Conservation (phyloP, 2,888 invertebrate genomes). For the Coleophora flavipennella region DNA sequence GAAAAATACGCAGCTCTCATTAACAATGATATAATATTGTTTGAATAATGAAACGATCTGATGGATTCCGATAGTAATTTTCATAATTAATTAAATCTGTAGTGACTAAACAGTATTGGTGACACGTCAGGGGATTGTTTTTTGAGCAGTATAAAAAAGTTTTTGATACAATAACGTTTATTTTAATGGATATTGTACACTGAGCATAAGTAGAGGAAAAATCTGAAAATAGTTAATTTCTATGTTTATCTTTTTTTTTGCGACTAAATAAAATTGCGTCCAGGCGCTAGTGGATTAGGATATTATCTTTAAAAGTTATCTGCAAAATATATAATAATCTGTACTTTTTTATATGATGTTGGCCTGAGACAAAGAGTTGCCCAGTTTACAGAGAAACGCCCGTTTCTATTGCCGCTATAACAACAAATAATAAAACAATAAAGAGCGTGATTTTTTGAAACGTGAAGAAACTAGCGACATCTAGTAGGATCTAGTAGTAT, state of each 20-base stretch:
- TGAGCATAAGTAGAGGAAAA: background rate
- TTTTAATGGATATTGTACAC: background rate
- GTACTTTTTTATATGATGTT: background rate
- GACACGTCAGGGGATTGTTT: background rate
- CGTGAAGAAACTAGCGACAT: too few species aligned
- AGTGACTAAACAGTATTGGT: background rate
- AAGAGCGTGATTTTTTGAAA: too few species aligned
- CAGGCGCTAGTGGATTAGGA: background rate
- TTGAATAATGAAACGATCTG: background rate
- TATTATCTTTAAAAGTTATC: slow-evolving; percentile 1
- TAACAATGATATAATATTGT: background rate
- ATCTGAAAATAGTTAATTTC: too few species aligned
- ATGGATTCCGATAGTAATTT: background rate
- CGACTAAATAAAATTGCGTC: background rate
- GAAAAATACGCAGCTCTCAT: background rate
- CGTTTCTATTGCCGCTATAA: background rate
- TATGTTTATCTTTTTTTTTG: too few species aligned
- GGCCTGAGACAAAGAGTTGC: background rate
- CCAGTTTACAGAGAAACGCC: background rate
- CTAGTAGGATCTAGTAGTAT: too few species aligned
- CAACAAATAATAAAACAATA: too few species aligned
- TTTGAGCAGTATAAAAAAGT: background rate
- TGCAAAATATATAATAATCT: background rate
- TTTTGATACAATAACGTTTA: background rate
- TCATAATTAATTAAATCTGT: background rate